Conservation (phyloP, 2,797 vertebrate species). For the Urophycis tenuis region DNA sequence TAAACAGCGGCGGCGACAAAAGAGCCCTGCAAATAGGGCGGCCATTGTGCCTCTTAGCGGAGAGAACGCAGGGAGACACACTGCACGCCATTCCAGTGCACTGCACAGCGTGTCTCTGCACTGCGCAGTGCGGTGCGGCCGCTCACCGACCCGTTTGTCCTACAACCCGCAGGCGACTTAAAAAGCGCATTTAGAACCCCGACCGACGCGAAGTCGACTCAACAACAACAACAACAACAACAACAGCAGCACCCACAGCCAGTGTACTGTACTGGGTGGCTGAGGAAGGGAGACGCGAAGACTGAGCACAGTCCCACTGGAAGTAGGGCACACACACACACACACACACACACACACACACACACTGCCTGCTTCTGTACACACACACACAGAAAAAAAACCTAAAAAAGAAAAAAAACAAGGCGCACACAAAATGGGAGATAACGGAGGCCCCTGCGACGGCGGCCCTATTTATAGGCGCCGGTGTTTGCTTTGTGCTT, state of each 20-base stretch:
- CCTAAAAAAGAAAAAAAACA: not conserved
- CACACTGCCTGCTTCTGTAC: not conserved
- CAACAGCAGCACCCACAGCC: too few species aligned
- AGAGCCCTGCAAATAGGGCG: too few species aligned
- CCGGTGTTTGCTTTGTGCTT: constrained; percentile 1
- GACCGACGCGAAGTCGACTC: not conserved
- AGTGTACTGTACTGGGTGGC: not conserved
- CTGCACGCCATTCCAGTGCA: not conserved
- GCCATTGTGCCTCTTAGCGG: too few species aligned
- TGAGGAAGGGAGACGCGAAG: not conserved
- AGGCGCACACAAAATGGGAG: not conserved
- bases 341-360: not conserved
- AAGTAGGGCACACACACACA: not conserved
- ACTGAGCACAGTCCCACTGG: not conserved
- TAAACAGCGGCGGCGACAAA: too few species aligned
- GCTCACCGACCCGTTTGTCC: not conserved
- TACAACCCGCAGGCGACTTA: not conserved
- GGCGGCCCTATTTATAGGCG: constrained; percentile 10
- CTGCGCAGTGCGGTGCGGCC: not conserved
- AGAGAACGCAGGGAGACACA: too few species aligned
- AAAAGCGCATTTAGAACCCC: not conserved
- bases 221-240: not conserved
- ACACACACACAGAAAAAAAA: not conserved
- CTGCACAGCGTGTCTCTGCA: not conserved
- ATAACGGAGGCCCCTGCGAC: constrained; percentile 5